Evolutionary conservation across 2,113 vertebrate genomes (phyloP).

Genomic region (Carettochelys insculpta): DNA sequence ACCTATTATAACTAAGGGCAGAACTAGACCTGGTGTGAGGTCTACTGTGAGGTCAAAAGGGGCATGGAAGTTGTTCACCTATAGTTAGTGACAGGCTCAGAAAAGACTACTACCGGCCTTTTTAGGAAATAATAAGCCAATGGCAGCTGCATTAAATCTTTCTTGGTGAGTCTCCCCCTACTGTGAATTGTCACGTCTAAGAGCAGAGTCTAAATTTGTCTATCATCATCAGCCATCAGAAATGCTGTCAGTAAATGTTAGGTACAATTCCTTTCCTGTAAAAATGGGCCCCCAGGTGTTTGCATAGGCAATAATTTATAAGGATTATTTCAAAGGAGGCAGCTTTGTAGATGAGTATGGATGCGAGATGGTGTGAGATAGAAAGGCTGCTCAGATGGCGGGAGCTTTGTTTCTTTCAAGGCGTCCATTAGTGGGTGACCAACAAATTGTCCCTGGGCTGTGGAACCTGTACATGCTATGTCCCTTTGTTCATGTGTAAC

Average conservation of each 20-base stretch:
- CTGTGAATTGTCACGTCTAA: not conserved
- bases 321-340: not conserved
- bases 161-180: not conserved
- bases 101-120: not conserved
- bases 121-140: not conserved
- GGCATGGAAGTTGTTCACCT: not conserved
- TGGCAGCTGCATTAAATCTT: not conserved
- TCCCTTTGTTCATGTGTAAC: not conserved
- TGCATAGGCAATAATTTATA: too few relatives aligned
- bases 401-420: not conserved
- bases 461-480: not conserved
- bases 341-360: not conserved
- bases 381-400: not conserved
- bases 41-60: not conserved
- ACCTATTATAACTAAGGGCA: not conserved
- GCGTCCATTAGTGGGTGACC: not conserved
- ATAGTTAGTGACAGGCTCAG: not conserved
- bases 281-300: not conserved
- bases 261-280: not conserved
- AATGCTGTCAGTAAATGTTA: not conserved
- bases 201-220: not conserved
- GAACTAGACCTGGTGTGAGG: not conserved
- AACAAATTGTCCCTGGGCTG: not conserved
- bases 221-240: not conserved
- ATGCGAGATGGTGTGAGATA: not conserved